phyloP scores from a whole-genome alignment of 37 sponge, comb jelly and placozoan species.

The Agelas oroides region DNA sequence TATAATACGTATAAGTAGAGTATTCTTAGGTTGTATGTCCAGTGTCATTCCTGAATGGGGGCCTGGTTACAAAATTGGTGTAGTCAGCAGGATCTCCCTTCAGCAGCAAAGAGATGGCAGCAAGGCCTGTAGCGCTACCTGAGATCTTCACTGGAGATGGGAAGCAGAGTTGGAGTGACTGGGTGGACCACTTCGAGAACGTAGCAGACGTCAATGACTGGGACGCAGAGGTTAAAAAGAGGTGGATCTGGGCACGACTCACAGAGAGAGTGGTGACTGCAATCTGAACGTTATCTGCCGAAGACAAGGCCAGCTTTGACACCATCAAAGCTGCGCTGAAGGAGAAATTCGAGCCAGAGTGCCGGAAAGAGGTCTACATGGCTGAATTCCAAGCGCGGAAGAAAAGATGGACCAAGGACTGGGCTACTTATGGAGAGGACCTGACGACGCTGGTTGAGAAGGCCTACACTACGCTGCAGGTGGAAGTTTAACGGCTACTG shows the following conservation, averaged over 20 bases:
- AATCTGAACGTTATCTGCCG: slow-evolving; percentile 2
- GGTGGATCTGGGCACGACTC: slow-evolving; percentile 37
- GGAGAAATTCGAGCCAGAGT: slow-evolving; percentile 43
- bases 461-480: slow-evolving; percentile 31
- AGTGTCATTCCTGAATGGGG: no score
- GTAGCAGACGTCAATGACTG: slow-evolving; percentile 33
- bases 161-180: slow-evolving; percentile 32
- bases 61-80: background rate
- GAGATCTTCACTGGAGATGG: slow-evolving; percentile 32
- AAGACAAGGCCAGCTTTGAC: background rate
- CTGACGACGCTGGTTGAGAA: slow-evolving; percentile 25
- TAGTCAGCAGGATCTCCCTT: slow-evolving; percentile 28
- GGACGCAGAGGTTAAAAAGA: slow-evolving; percentile 5
- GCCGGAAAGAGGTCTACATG: background rate
- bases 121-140: slow-evolving; percentile 19
- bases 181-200: slow-evolving; percentile 46
- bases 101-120: background rate
- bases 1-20: no score
- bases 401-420: slow-evolving; percentile 23
- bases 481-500: slow-evolving; percentile 5
- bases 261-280: slow-evolving; percentile 29
- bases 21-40: no score
- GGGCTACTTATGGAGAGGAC: slow-evolving; percentile 44
- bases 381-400: slow-evolving; percentile 13
- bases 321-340: background rate